Percentiles rank a stretch among this genome's conserved stretches.
Evolutionary conservation across 2,797 vertebrate species (phyloP).

Genomic region (Amblyopsis hoosieri): DNA sequence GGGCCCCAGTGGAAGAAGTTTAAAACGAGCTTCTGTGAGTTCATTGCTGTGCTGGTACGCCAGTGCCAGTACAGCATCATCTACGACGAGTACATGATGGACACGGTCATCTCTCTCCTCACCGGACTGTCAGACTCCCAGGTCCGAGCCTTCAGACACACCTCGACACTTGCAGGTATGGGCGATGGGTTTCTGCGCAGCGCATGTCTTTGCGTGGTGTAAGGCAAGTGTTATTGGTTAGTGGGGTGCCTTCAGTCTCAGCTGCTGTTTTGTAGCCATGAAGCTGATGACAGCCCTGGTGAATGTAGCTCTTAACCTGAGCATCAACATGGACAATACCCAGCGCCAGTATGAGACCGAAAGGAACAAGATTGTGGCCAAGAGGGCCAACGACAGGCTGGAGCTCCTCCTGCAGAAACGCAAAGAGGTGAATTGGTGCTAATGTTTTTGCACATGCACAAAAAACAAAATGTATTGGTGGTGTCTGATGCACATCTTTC

Average conservation of each 20-base stretch:
- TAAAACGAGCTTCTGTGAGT: constrained; percentile 98
- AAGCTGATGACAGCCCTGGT: constrained; percentile 99
- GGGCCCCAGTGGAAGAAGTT: constrained; percentile 99
- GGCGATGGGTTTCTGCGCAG: neutral
- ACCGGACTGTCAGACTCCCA: constrained; percentile 98
- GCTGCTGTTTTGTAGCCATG: constrained; percentile 83
- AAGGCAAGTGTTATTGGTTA: constrained; percentile 14
- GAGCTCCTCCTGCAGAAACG: constrained; percentile 96
- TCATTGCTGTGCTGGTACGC: constrained; percentile 94
- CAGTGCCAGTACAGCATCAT: constrained; percentile 99
- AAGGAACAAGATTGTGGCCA: constrained; percentile 96
- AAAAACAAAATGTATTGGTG: neutral
- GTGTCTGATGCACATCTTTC: no score
- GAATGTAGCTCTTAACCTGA: constrained; percentile 98
- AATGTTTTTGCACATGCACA: neutral
- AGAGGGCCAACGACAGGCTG: constrained; percentile 94
- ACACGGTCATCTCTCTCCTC: constrained; percentile 97
- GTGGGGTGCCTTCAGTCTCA: no score
- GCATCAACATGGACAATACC: constrained; percentile 99
- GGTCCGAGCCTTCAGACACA: constrained; percentile 98
- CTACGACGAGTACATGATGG: constrained; percentile 99
- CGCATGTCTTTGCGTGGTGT: constrained; percentile 12
- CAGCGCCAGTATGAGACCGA: constrained; percentile 97
- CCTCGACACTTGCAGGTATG: constrained; percentile 96
- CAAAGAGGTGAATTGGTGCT: constrained; percentile 86